Base-by-base conservation (phyloP, 2,113 vertebrate species). In the Ginglymostoma cirratum region DNA sequence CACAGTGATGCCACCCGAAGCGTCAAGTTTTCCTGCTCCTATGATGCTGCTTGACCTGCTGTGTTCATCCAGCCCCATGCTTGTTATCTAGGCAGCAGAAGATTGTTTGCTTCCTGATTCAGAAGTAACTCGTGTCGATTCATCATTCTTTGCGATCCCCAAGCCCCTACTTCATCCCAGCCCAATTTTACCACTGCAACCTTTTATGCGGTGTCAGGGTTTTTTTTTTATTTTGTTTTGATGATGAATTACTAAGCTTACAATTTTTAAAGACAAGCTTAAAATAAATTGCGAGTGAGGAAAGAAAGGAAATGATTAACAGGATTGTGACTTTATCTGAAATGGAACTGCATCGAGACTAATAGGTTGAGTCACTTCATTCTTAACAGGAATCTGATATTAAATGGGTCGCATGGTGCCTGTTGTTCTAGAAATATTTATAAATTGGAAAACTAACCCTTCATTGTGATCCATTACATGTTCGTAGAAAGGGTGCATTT, bases 241-340 rank as follows among this genome's bases (percentile, higher is more conserved):
- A 2, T 38, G 87, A 65, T 5, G 27, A 61, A 17, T 90, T n/a
- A 30, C 14, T 19, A 90, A 55, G 55, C 17, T 38, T 19, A 4
- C 30, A 2, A 92, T 55, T 17, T 61, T 65, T 90, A n/a, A 17
- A 30, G 52, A 34, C 10, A 61, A 15, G 52, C 42, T 70, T 69
- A 94, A 94, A 94, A 94, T 69, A 67, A 94, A 24, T 67, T 8
- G 24, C 45, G 38, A 69, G 38, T 61, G 30, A 10, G 85, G 27
- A 45, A 10, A 52, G 61, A 67, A 42, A 67, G 66, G 65, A 94
- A 94, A 70, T 94, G 66, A 94, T 67, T 94, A 94, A 94, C 23
- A 94, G 66, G 38, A 45, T 34, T 95, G 67, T 72, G 42, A 48
- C 89, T 34, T 92, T 66, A 55, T 65, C n/a, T n/a, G 14, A 72